A percentile compares a stretch with the other conserved stretches of the same genome.
These are phyloP conservation scores for Troides oblongomaculatus DNA, from an alignment of 2,888 invertebrate species.

Conservation along the genomic window DNA sequence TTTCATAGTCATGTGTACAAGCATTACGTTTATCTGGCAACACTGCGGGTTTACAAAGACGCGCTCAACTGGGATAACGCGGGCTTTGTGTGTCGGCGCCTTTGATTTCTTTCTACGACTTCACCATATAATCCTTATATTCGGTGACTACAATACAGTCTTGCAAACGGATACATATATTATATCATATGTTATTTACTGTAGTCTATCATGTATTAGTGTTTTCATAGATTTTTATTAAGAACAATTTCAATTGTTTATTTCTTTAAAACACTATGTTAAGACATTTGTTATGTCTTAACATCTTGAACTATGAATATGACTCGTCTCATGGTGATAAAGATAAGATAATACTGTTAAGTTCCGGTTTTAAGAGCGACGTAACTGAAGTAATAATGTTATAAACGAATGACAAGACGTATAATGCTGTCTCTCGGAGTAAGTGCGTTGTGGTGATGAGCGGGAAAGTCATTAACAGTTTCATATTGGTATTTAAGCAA, in stretches of 20 bases:
- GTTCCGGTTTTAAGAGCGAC: not conserved
- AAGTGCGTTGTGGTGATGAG: not conserved
- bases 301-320: too few species aligned
- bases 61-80: constrained; percentile 65
- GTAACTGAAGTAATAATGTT: not conserved
- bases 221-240: too few species aligned
- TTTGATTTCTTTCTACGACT: constrained; percentile 25
- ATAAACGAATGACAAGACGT: not conserved
- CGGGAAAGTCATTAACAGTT: not conserved
- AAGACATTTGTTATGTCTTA: too few species aligned
- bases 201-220: not conserved
- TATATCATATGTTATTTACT: not conserved
- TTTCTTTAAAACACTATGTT: too few species aligned
- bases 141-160: constrained; percentile 6
- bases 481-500: too few species aligned
- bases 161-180: not conserved
- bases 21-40: constrained; percentile 59
- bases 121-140: constrained; percentile 19
- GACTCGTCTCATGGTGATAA: not conserved
- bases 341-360: not conserved
- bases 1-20: constrained; percentile 41
- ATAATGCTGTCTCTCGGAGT: not conserved
- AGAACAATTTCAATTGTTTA: too few species aligned
- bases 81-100: constrained; percentile 53
- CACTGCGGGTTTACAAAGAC: constrained; percentile 48